These are phyloP conservation scores for Thereva nobilitata DNA, from an alignment of 2,888 invertebrate genomes.

Conservation along the genomic window DNA sequence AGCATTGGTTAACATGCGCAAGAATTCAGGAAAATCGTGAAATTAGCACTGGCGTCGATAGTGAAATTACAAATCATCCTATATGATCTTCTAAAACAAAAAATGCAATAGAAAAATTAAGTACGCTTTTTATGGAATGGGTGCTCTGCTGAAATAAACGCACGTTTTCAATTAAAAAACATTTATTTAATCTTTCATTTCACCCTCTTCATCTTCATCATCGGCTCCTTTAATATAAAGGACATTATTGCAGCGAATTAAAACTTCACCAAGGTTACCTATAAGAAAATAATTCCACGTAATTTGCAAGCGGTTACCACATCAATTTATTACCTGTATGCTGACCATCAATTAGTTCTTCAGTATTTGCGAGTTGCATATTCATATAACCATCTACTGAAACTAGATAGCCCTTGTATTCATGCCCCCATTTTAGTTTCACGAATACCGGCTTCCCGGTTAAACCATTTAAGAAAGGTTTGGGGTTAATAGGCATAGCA, in stretches of 20 bases:
- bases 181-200: constrained; percentile 69
- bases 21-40: too few relatives aligned
- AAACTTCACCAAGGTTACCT: constrained; percentile 92
- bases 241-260: constrained; percentile 97
- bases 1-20: too few relatives aligned
- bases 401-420: constrained; percentile 97
- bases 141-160: too few relatives aligned
- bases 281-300: constrained; percentile 42
- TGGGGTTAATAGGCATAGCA: constrained; percentile 97
- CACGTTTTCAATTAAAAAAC: background rate
- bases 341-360: constrained; percentile 93
- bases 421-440: constrained; percentile 99
- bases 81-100: too few relatives aligned
- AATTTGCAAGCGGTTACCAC: background rate
- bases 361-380: constrained; percentile 94
- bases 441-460: constrained; percentile 98
- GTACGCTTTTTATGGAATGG: too few relatives aligned
- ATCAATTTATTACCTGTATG: constrained; percentile 70
- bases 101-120: too few relatives aligned
- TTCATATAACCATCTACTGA: constrained; percentile 99
- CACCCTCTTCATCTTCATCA: constrained; percentile 96
- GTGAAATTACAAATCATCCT: too few relatives aligned
- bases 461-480: constrained; percentile 96
- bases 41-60: too few relatives aligned
- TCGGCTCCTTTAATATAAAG: constrained; percentile 92